Percentiles rank a stretch among this genome's conserved stretches.
Conservation (phyloP, 2,113 vertebrate species). For the Setophaga kirtlandii region DNA sequence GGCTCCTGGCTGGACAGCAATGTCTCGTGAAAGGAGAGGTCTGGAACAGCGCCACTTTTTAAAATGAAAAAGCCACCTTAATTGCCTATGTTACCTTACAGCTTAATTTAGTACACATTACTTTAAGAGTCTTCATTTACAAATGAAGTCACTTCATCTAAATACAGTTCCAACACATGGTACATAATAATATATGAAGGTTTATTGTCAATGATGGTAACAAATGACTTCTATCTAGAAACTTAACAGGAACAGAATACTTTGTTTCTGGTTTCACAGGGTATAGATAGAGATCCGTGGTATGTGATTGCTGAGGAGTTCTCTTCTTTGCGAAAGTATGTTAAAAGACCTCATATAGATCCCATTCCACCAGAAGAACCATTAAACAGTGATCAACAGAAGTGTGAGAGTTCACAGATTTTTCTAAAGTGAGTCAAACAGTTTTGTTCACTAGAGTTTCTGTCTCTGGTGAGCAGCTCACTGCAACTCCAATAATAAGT, state of each 20-base stretch:
- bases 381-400: constrained; percentile 32
- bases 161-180: constrained; percentile 59
- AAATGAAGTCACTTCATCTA: constrained; percentile 64
- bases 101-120: constrained; percentile 52
- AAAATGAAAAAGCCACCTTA: constrained; percentile 25
- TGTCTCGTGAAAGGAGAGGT: not conserved
- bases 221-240: constrained; percentile 55
- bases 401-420: constrained; percentile 50
- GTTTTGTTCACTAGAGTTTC: constrained; percentile 61
- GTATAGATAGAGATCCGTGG: constrained; percentile 26
- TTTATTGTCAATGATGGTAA: constrained; percentile 44
- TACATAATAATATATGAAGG: constrained; percentile 48
- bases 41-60: not conserved
- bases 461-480: constrained; percentile 66
- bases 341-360: constrained; percentile 51
- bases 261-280: constrained; percentile 43
- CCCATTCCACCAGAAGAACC: constrained; percentile 38
- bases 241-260: constrained; percentile 27
- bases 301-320: constrained; percentile 47
- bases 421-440: constrained; percentile 63
- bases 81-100: constrained; percentile 38
- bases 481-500: constrained; percentile 62
- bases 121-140: constrained; percentile 58
- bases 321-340: constrained; percentile 51
- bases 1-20: not conserved